Evolutionary conservation across 2,888 invertebrate genomes (phyloP), one percentile per base, ranked within the genome.

Genomic region (Oxytorus armatus): DNA sequence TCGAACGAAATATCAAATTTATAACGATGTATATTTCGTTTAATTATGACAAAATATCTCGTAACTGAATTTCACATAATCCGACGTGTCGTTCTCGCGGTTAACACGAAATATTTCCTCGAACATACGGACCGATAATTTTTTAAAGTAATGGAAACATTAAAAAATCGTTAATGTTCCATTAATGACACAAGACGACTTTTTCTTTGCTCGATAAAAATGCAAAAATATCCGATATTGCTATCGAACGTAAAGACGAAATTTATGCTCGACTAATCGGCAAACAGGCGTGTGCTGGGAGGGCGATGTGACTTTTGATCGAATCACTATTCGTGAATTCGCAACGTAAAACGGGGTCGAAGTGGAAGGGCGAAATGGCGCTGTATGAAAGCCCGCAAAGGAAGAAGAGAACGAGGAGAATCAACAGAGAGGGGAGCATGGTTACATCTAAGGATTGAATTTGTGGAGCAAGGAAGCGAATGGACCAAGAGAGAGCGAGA

Each of bases 351-450:
- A 70, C 53, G 63, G 65, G 55, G 57, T 23, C 44, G 66, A n/a
- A 42, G 49, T 44, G 61, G 69, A 72, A 59, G 51, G 25, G 61
- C 36, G 53, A 29, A 29, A 14, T 51, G 33, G 42, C 44, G 49
- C 4, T 69, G 16, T 63, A 69, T 39, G 65, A 61, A 68, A 77
- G 77, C 70, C n/a, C 49, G 33, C 57, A 49, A 65, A 63, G 73
- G 77, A n/a, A 68, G 39, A 66, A 77, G 49, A 73, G 79, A 74
- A 66, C 68, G 80, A 70, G 82, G 18, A 51, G 16, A 69, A 55
- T 47, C 36, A 69, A 74, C 18, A 57, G 10, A 5, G 42, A 23
- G 39, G 18, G 11, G 8, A 36, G 18, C 36, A 33, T 10, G 51
- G 57, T 68, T 75, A 44, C 33, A 55, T 23, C 25, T 14, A 16